Evolutionary conservation across 2,113 vertebrate genomes (phyloP).

Genomic region (Odontophorus gujanensis): DNA sequence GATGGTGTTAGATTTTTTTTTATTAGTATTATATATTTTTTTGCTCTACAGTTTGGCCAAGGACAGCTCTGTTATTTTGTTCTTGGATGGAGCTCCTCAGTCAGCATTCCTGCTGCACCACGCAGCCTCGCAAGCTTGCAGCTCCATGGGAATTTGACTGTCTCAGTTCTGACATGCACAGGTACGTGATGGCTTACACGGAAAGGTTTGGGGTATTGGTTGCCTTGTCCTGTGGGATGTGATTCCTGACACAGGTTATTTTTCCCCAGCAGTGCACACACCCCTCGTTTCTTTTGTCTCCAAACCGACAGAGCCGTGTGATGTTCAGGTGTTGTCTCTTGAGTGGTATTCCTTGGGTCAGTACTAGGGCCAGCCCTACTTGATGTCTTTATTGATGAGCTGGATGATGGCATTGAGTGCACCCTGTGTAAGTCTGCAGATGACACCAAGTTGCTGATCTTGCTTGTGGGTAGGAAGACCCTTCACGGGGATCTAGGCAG

Average conservation of each 20-base stretch:
- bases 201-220: not conserved
- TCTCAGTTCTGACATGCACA: not conserved
- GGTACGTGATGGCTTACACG: not conserved
- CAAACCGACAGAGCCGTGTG: not conserved
- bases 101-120: rapidly evolving
- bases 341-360: no score
- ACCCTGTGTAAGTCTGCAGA: no score
- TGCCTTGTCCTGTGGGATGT: not conserved
- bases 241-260: rapidly evolving
- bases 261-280: not conserved
- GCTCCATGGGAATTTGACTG: rapidly evolving
- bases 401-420: no score
- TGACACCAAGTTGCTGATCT: no score
- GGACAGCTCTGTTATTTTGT: not conserved
- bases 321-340: rapidly evolving
- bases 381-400: no score
- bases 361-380: no score
- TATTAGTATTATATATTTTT: no score
- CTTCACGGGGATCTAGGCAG: no score
- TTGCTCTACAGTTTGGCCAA: not conserved
- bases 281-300: not conserved
- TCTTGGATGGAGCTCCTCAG: not conserved
- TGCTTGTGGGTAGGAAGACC: no score
- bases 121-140: not conserved
- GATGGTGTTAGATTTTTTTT: not conserved